phyloP scores from a whole-genome alignment of 2,113 vertebrate genomes.

The Archilochus colubris region DNA sequence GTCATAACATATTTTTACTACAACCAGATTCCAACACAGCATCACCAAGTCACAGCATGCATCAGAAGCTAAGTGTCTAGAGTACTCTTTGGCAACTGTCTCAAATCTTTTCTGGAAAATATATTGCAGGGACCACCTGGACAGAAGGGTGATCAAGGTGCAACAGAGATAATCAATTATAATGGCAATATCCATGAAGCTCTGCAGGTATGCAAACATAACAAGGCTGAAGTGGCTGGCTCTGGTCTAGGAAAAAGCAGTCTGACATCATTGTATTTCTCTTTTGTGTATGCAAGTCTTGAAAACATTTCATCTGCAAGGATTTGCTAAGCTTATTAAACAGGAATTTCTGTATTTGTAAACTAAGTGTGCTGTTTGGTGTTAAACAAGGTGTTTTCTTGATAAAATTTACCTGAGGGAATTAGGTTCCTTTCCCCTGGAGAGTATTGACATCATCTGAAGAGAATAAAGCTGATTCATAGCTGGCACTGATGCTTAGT shows the following conservation, averaged over 20 bases:
- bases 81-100: background rate
- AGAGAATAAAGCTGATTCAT: constrained; percentile 14
- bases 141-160: constrained; percentile 94
- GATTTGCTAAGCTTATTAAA: background rate
- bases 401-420: constrained; percentile 13
- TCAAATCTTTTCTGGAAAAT: constrained; percentile 12
- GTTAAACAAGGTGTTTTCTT: constrained; percentile 30
- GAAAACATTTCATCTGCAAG: background rate
- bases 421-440: background rate
- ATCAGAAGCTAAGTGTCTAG: background rate
- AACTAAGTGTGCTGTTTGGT: constrained; percentile 12
- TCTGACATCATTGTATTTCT: background rate
- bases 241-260: background rate
- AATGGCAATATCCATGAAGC: constrained; percentile 98
- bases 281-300: background rate
- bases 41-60: background rate
- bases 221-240: background rate
- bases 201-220: constrained; percentile 85
- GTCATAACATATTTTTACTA: background rate
- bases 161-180: constrained; percentile 98
- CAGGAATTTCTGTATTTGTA: constrained; percentile 40
- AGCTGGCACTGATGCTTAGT: background rate
- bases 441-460: constrained; percentile 26
- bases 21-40: background rate
- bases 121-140: constrained; percentile 90